Base-by-base conservation (phyloP, 1,140 invertebrate genomes). In the Dendrolimus punctatus region DNA sequence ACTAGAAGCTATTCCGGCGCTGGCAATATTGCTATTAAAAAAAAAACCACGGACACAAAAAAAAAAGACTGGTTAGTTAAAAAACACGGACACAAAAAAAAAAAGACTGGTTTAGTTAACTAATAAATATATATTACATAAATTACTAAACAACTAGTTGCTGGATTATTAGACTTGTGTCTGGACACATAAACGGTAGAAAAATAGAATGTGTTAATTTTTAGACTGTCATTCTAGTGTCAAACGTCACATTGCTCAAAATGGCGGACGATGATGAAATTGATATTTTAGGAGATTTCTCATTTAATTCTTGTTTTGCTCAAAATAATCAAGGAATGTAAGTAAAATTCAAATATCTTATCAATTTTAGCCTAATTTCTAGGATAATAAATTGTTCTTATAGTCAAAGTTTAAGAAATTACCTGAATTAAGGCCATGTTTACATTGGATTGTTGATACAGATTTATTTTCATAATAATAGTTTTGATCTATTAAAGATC, bases 181-280 rank as follows among this genome's bases (percentile, higher is more conserved):
- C 23, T 3, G 41, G 6, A 42, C 41, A n/a, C 41, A n/a, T 42
- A 8, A 42, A n/a, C 6, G 41, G 4, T 8, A 42, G 3, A 42
- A 42, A 42, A 7, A 42, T 42, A 8, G 41, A 42, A 23, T 23
- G 23, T 42, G n/a, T 50, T 42, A 41, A 8, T 36, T 40, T 50
- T 41, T 42, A 50, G 38, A 39, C 42, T 45, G 9, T 9, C 9
- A 51, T 37, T 6, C 42, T 45, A 48, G 46, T 40, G 39, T 48
- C 48, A 55, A 60, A 58, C 3, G 23, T 59, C 42, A 46, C 59
- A 45, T 62, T 8, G 64, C 49, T 39, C 53, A 76, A 74, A 63
- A 86, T 86, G 83, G 80, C 83, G 52, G 83, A 86, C 39, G 85
- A 87, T 42, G 87, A 88, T 49, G 87, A 88, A 71, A 86, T 88